Base-by-base conservation (phyloP, 2,797 vertebrate species). In the Nyctibius grandis region DNA sequence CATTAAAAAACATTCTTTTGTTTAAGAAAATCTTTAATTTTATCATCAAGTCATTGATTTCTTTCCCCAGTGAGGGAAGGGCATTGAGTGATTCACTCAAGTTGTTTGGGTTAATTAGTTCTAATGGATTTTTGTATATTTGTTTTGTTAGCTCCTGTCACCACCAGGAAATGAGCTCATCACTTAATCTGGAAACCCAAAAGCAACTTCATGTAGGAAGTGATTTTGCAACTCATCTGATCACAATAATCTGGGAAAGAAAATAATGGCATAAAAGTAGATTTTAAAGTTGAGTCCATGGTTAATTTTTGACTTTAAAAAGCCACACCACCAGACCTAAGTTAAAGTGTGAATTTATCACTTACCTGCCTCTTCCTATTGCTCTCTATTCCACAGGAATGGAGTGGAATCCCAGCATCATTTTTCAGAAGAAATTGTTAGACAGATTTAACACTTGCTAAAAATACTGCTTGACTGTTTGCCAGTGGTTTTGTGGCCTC, bases 41-140 rank as follows among this genome's bases (percentile, higher is more conserved):
- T 92, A 56, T 84, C 61, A 57, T 80, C 45, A 70, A 86, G 36
- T 36, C 36, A 84, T 92, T 93, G 73, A 83, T 86, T 93, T 84
- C 42, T 84, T 88, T 76, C 31, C 15, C 20, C 14, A 18, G 15
- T 47, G 34, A 77, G 23, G 29, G 44, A 92, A 86, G 8, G 20
- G 65, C 57, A 89, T 78, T 88, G 82, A 91, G 38, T 85, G 68
- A 93, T 93, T 83, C 64, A 85, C 57, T 96, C 64, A 80, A 68
- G 69, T 78, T 91, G 69, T 95, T 88, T 95, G 56, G 65, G 48
- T 69, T 65, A 88, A 91, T 88, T 94, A 86, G 59, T 81, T 88
- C 85, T 93, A 95, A 95, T 95, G 89, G 89, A 90, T 95, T 96
- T 95, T 85, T 94, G 56, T 91, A 59, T 91, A 89, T 94, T 96